Evolutionary conservation across 2,888 invertebrate genomes (phyloP).

Genomic region (Clunio marinus): DNA sequence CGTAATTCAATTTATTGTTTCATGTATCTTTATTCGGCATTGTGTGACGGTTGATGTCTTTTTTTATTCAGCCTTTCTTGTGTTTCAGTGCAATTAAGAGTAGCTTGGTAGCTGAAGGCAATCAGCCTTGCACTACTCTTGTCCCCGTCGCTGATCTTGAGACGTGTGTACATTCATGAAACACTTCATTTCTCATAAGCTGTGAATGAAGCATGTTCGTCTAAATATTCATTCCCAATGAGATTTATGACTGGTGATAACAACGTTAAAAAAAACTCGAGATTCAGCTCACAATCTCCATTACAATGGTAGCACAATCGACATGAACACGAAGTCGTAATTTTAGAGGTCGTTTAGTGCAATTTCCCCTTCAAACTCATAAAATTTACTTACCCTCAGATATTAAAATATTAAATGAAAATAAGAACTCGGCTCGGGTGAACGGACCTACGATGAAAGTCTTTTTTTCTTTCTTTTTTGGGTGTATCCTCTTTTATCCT

Average conservation of each 20-base stretch:
- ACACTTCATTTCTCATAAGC: background rate
- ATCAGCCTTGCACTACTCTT: constrained; percentile 22
- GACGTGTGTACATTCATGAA: background rate
- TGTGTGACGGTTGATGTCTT: background rate
- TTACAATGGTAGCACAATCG: background rate
- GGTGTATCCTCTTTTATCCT: constrained; percentile 1
- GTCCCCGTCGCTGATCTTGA: background rate
- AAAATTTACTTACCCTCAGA: background rate
- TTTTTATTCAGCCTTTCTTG: background rate
- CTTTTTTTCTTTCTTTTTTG: background rate
- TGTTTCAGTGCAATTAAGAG: constrained; percentile 9
- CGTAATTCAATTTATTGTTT: constrained; percentile 22
- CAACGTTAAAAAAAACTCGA: background rate
- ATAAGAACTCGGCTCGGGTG: background rate
- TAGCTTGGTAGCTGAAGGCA: background rate
- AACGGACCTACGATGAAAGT: background rate
- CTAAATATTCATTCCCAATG: background rate
- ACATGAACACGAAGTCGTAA: background rate
- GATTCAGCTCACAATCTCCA: background rate
- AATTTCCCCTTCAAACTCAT: background rate
- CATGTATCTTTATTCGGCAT: constrained; percentile 17
- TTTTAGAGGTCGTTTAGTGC: background rate
- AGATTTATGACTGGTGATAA: constrained; percentile 9
- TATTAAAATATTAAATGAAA: too few species aligned
- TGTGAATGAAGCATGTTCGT: background rate